Conservation (phyloP, 2,113 vertebrate genomes). For the Ameiurus melas region DNA sequence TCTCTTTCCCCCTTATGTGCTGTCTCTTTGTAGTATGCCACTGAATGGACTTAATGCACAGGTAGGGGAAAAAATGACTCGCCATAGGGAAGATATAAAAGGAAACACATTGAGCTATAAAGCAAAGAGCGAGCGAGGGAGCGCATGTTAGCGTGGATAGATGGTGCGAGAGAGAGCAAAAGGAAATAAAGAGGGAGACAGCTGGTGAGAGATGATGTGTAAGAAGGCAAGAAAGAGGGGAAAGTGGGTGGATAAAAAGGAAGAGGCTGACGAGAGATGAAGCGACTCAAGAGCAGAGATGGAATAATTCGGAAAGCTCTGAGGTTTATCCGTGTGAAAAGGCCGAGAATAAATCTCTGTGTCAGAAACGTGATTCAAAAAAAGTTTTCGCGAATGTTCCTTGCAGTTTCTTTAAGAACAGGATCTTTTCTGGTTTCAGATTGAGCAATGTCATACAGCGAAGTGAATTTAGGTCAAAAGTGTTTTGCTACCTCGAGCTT, state of each 20-base stretch:
- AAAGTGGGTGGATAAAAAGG: conserved; percentile 22
- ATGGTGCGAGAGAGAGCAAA: conserved; percentile 13
- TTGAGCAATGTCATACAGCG: background rate
- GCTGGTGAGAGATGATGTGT: conserved; percentile 43
- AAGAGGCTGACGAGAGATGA: conserved; percentile 21
- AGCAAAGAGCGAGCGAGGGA: conserved; percentile 17
- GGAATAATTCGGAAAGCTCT: background rate
- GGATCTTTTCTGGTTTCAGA: background rate
- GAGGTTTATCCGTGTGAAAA: background rate
- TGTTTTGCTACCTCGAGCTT: background rate
- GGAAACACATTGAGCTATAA: conserved; percentile 42
- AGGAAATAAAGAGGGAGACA: conserved; percentile 35
- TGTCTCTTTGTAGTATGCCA: conserved; percentile 30
- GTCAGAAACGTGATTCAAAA: background rate
- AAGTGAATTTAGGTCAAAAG: background rate
- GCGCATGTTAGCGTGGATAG: conserved; percentile 15
- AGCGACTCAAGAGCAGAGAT: conserved; percentile 21
- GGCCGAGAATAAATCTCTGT: background rate
- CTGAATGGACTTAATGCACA: conserved; percentile 45
- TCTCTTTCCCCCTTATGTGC: background rate
- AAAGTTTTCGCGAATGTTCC: background rate
- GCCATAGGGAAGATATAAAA: conserved; percentile 45
- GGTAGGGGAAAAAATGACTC: conserved; percentile 33
- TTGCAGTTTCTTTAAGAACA: background rate
- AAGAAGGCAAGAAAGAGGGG: conserved; percentile 19